These are phyloP conservation scores for Serilophus lunatus DNA, from an alignment of 2,113 vertebrate species.

Conservation along the genomic window DNA sequence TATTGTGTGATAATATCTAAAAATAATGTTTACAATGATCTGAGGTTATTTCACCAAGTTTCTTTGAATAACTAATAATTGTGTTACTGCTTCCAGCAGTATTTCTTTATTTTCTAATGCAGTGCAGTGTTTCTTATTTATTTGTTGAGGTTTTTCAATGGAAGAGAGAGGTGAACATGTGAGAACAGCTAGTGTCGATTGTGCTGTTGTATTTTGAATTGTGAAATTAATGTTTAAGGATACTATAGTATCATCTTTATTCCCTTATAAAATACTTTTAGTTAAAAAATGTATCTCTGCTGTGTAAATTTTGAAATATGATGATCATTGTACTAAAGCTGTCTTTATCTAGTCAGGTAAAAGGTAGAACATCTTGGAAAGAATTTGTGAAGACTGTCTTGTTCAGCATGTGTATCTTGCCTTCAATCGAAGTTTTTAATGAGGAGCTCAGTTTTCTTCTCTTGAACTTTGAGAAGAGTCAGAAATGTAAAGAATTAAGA, in stretches of 20 bases:
- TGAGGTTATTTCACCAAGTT: neutral
- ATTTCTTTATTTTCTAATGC: neutral
- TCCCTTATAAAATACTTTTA: neutral
- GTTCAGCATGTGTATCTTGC: neutral
- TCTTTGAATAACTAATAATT: neutral
- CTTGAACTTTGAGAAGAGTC: neutral
- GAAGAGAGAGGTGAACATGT: neutral
- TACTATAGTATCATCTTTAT: neutral
- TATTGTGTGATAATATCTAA: neutral
- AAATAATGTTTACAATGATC: neutral
- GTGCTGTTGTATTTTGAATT: neutral
- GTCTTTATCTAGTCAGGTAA: neutral
- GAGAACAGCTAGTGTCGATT: neutral
- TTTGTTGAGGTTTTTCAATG: neutral
- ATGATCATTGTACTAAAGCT: neutral
- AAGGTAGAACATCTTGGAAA: neutral
- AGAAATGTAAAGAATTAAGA: neutral
- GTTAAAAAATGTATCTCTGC: neutral
- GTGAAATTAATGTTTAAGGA: neutral
- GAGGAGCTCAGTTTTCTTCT: neutral
- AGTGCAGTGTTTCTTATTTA: rapidly evolving
- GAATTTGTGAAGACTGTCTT: neutral
- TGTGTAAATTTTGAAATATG: neutral
- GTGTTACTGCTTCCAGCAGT: neutral
- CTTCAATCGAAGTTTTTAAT: neutral